A percentile compares a stretch with the other conserved stretches of the same genome.
Conservation (phyloP, 2,797 vertebrate species). For the Poeciliopsis paucimaculata region DNA sequence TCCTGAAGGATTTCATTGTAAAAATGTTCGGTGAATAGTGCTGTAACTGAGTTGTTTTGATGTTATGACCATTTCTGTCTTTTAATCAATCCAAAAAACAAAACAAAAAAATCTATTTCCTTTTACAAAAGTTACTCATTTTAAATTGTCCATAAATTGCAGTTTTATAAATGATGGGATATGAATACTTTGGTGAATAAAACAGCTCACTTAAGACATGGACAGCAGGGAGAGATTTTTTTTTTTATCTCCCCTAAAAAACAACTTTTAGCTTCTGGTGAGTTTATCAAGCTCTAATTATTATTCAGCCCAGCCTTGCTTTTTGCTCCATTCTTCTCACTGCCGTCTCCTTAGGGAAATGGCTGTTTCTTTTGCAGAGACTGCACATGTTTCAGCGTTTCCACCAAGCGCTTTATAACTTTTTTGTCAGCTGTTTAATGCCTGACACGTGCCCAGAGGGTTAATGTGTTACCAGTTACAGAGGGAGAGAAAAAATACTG, state of each 20-base stretch:
- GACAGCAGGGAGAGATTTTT: not conserved
- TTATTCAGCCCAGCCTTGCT: not conserved
- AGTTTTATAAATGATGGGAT: not conserved
- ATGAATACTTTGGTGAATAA: not conserved
- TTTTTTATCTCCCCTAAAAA: not conserved
- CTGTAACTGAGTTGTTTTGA: not conserved
- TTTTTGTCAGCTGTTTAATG: constrained; percentile 9
- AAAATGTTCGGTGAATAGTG: not conserved
- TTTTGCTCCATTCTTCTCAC: constrained; percentile 8
- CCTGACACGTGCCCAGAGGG: not conserved
- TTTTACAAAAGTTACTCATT: not conserved
- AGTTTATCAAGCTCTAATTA: constrained; percentile 1
- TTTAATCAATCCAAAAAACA: not conserved
- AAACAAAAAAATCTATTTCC: not conserved
- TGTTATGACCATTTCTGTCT: not conserved
- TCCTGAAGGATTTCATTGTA: not conserved
- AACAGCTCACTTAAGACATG: not conserved
- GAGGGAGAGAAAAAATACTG: not conserved
- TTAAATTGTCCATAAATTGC: not conserved
- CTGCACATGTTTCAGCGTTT: constrained; percentile 9
- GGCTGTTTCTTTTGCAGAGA: not conserved
- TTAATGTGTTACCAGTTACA: not conserved
- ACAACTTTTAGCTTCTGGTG: not conserved
- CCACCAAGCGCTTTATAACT: not conserved
- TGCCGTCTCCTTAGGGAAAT: constrained; percentile 6